phyloP scores from a whole-genome alignment of 2,888 invertebrate genomes.

The Coenonympha arcania region DNA sequence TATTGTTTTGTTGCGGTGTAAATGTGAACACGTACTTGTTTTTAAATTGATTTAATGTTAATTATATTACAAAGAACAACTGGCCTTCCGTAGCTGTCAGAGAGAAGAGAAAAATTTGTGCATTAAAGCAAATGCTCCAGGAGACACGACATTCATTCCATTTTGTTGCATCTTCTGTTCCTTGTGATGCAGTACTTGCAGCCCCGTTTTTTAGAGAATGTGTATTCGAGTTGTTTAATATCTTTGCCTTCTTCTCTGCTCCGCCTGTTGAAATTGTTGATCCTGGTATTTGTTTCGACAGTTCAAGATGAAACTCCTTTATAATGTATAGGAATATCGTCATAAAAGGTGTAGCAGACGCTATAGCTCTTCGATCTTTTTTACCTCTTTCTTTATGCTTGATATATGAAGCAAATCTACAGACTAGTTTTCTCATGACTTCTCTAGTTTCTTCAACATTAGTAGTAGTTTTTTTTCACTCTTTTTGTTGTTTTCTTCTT shows the following conservation, averaged over 20 bases:
- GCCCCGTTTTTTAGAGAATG: background rate
- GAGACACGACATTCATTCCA: slow-evolving; percentile 27
- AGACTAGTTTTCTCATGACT: background rate
- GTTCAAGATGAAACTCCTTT: slow-evolving; percentile 10
- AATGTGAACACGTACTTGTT: too few relatives aligned
- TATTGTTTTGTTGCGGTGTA: too few relatives aligned
- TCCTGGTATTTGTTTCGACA: slow-evolving; percentile 20
- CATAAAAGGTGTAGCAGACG: slow-evolving; percentile 16
- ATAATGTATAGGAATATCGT: slow-evolving; percentile 16
- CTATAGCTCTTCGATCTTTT: slow-evolving; percentile 24
- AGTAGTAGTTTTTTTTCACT: background rate
- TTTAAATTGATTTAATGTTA: too few relatives aligned
- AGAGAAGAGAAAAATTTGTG: too few relatives aligned
- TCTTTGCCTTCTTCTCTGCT: slow-evolving; percentile 26
- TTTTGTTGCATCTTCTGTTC: slow-evolving; percentile 26
- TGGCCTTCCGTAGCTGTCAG: too few relatives aligned
- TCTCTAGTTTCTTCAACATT: background rate
- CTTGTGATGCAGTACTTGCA: slow-evolving; percentile 11
- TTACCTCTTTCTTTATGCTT: slow-evolving; percentile 25
- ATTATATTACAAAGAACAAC: too few relatives aligned
- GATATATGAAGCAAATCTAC: slow-evolving; percentile 7
- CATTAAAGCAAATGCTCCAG: background rate
- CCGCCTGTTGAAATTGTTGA: slow-evolving; percentile 25
- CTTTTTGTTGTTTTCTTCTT: background rate
- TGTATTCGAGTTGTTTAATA: background rate